Evolutionary conservation across 2,888 invertebrate genomes (phyloP), one percentile per base, ranked within the genome.

Genomic region (Emmelina monodactyla): DNA sequence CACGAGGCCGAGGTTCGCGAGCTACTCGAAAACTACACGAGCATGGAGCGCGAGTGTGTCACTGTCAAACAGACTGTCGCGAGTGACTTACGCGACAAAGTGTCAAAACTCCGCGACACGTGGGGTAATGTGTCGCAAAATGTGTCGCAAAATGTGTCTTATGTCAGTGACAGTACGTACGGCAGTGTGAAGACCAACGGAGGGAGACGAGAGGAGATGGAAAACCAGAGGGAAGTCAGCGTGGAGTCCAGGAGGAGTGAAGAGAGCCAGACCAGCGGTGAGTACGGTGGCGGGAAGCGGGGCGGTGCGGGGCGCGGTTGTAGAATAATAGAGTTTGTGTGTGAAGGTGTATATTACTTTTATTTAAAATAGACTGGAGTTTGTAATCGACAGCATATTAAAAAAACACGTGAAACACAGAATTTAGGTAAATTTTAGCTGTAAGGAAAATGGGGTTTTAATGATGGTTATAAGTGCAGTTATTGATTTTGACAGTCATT

Each of bases 21-120:
- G 47, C 80, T 85, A 30, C 53, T 86, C 31, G 85, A 85, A 57
- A 85, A 85, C 62, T 86, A 82, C 61, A 84, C 82, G 35, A 84
- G 85, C 62, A 61, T 87, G 49, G 86, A 87, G 58, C 68, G 67
- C 41, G 73, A 73, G 58, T 76, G 80, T 45, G 47, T 32, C 16
- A 65, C 52, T 28, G 70, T 69, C 39, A 50, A 53, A 37, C 73
- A 67, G 46, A 39, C 42, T 15, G 64, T 65, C 16, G 47, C 58
- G 28, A 15, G 42, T 3, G 62, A 55, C 37, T 47, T 70, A 45
- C 54, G 59, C 22, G 84, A 83, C 49, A 78, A 78, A 45, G 66
- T 82, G 46, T 66, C 62, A 44, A 73, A 76, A 37, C 57, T 85
- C 39, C 63, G 76, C 16, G 78, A 76, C 41, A 80, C 81, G 51